Evolutionary conservation across 2,888 invertebrate genomes (phyloP).

Genomic region (Torymus auratus): DNA sequence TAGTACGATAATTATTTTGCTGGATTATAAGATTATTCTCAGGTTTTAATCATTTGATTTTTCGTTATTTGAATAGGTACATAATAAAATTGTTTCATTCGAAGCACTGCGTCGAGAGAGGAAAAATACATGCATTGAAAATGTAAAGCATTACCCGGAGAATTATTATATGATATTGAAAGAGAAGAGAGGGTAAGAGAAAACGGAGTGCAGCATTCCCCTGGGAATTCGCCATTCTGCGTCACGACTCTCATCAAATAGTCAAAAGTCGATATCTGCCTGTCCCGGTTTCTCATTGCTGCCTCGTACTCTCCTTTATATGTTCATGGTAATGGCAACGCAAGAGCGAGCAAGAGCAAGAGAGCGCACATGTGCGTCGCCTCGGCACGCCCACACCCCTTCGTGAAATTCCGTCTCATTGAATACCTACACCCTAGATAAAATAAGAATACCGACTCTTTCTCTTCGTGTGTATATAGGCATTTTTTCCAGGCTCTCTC

Average conservation of each 20-base stretch:
- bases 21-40: too few relatives aligned
- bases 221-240: conserved; percentile 65
- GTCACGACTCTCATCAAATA: conserved; percentile 68
- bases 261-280: conserved; percentile 69
- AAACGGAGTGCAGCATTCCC: conserved; percentile 58
- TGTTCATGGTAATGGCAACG: conserved; percentile 53
- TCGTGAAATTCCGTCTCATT: conserved; percentile 59
- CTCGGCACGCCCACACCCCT: conserved; percentile 28
- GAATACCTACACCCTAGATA: conserved; percentile 56
- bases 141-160: conserved; percentile 36
- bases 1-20: too few relatives aligned
- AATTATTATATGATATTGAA: conserved; percentile 64
- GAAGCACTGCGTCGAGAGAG: too few relatives aligned
- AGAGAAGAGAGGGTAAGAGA: conserved; percentile 53
- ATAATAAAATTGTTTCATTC: too few relatives aligned
- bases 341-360: conserved; percentile 19
- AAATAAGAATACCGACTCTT: conserved; percentile 48
- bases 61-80: too few relatives aligned
- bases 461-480: conserved; percentile 34
- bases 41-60: too few relatives aligned
- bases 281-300: conserved; percentile 58
- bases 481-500: too few relatives aligned
- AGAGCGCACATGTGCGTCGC: conserved; percentile 27
- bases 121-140: too few relatives aligned
- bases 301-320: conserved; percentile 35